These are phyloP conservation scores for Tetranychus cinnabarinus DNA, from an alignment of 1,140 invertebrate species.

Conservation along the genomic window DNA sequence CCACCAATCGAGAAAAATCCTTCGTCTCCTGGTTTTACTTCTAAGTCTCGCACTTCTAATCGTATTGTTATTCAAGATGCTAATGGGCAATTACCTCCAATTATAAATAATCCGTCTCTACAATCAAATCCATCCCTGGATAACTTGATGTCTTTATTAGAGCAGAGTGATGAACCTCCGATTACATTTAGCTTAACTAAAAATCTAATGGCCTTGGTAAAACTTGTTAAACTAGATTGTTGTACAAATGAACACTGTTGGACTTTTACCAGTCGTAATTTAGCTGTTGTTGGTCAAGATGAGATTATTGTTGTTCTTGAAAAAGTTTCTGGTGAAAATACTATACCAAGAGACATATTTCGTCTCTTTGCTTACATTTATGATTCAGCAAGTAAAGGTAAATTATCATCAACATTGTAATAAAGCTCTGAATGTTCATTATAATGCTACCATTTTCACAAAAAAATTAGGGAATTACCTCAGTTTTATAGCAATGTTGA, in stretches of 20 bases:
- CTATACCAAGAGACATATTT: slow-evolving; percentile 50
- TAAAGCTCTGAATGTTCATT: no score
- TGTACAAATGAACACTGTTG: slow-evolving; percentile 32
- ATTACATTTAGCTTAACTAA: slow-evolving; percentile 51
- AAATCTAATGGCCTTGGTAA: slow-evolving; percentile 49
- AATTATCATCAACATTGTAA: background rate
- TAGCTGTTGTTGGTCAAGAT: slow-evolving; percentile 59
- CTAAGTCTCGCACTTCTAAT: background rate
- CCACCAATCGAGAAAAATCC: background rate
- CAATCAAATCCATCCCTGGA: background rate
- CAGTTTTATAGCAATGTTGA: no score
- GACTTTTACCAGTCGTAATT: slow-evolving; percentile 51
- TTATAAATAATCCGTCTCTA: slow-evolving; percentile 5
- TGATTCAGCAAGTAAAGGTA: slow-evolving; percentile 49
- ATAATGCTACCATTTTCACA: no score
- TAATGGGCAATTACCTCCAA: slow-evolving; percentile 11
- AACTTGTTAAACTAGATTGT: slow-evolving; percentile 39
- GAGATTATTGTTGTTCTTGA: slow-evolving; percentile 59
- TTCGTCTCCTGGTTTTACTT: background rate
- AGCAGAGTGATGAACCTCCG: background rate
- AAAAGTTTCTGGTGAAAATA: slow-evolving; percentile 36
- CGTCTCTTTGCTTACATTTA: slow-evolving; percentile 47
- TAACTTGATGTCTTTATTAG: background rate
- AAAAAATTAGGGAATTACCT: no score
- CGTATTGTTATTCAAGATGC: slow-evolving; percentile 9